Percentiles rank a stretch among this genome's conserved stretches.
phyloP scores from a whole-genome alignment of 92 coral and sea anemone species.

The Diadumene lineata region DNA sequence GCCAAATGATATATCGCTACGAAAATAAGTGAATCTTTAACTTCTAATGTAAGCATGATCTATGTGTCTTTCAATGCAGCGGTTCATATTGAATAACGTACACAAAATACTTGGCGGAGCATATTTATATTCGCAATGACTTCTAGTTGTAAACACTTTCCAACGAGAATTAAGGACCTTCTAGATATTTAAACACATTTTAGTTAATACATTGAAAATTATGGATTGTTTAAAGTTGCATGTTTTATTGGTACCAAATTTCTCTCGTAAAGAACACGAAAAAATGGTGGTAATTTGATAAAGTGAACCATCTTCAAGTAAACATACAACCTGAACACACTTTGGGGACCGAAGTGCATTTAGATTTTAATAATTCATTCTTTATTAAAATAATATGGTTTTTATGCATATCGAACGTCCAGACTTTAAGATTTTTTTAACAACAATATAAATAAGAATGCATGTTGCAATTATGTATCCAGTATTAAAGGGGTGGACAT shows the following conservation, averaged over 20 bases:
- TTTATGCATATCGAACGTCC: conserved; percentile 17
- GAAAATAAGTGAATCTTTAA: conserved; percentile 5
- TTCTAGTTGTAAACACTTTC: not conserved
- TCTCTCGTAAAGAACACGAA: not conserved
- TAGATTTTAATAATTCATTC: conserved; percentile 20
- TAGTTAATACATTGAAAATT: conserved; percentile 6
- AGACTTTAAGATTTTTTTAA: not conserved
- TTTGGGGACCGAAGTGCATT: conserved; percentile 8
- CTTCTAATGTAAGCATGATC: not conserved
- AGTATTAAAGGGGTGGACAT: not conserved
- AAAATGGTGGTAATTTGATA: conserved; percentile 2
- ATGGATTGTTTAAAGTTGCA: not conserved
- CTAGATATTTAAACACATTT: not conserved
- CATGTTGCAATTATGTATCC: not conserved
- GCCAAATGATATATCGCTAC: conserved; percentile 9
- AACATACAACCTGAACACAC: not conserved
- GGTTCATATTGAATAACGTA: not conserved
- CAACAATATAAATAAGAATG: conserved; percentile 1
- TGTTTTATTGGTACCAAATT: not conserved
- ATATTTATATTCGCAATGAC: not conserved
- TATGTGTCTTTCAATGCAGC: not conserved
- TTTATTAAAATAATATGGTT: conserved; percentile 2
- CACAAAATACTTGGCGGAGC: not conserved
- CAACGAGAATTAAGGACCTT: conserved; percentile 7
- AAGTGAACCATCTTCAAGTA: not conserved